Conservation (phyloP, 2,888 invertebrate species). For the Dolomedes plantarius region DNA sequence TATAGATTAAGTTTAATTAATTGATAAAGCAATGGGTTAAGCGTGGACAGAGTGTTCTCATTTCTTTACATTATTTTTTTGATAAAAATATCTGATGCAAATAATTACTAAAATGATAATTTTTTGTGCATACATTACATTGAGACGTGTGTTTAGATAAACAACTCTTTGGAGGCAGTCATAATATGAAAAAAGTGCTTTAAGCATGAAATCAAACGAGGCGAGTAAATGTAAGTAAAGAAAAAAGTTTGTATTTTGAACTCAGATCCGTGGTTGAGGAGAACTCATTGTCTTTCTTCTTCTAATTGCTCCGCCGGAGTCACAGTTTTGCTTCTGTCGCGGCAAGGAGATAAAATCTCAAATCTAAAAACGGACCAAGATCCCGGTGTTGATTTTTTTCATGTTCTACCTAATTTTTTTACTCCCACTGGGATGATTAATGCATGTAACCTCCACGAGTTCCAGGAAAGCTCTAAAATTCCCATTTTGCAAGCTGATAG, state of each 20-base stretch:
- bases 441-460: conserved; percentile 35
- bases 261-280: conserved; percentile 22
- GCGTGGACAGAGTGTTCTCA: too few species aligned
- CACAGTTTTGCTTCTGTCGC: conserved; percentile 36
- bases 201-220: conserved; percentile 57
- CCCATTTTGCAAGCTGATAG: conserved; percentile 19
- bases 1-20: too few species aligned
- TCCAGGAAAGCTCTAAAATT: conserved; percentile 46
- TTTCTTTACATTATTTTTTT: too few species aligned
- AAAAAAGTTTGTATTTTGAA: conserved; percentile 1
- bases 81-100: too few species aligned
- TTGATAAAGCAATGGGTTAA: too few species aligned
- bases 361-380: conserved; percentile 55
- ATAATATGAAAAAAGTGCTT: neutral
- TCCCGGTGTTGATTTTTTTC: conserved; percentile 28
- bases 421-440: conserved; percentile 43
- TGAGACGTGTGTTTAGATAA: neutral
- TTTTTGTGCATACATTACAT: too few species aligned
- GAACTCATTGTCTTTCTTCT: conserved; percentile 39
- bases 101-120: too few species aligned
- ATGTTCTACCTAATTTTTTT: neutral
- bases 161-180: neutral
- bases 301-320: conserved; percentile 49
- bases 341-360: conserved; percentile 37
- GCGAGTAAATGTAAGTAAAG: conserved; percentile 46